Base-by-base conservation (phyloP, 2,888 invertebrate genomes). In the Ophioninae sp. region DNA sequence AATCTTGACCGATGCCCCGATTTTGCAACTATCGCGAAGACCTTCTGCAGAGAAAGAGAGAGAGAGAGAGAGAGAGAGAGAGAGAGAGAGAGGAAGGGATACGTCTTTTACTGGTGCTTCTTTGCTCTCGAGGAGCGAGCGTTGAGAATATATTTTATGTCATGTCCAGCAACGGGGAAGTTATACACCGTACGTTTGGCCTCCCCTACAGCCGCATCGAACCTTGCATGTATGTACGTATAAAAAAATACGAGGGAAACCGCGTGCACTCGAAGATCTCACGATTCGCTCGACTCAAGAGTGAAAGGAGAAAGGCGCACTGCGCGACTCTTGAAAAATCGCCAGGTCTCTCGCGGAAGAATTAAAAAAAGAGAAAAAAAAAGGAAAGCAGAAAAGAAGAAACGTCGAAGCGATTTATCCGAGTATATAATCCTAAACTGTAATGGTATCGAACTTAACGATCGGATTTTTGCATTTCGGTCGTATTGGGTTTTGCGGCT, bases 291-390 rank as follows among this genome's bases (percentile, higher is more conserved):
- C 78, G 63, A 61, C 41, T 23, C 74, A 68, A 56, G 85, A 89
- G 92, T 92, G 92, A 92, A 92, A 92, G 92, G 92, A 91, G 92
- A 91, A 92, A 92, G 92, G 92, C 89, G 86, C 41, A 37, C 71
- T 39, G 65, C 23, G 67, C 65, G 58, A 79, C 85, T 86, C 84
- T 86, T 79, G 85, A 87, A 86, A 88, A 85, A 85, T 77, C 30
- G 59, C 83, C 83, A 59, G 76, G 22, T 41, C 37, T 76, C 75
- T 81, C 69, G 76, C 67, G 76, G 72, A 83, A 84, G 81, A 75
- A 81, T 83, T 79, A 17, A 73, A 81, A 69, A 84, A 83, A 86
- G 82, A 85, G 83, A 79, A 83, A 73, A 64, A 68, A 51, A 67
- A 64, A 71, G 58, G 72, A 67, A 58, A 56, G 83, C 79, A 74